These are phyloP conservation scores for Cistogaster globosa DNA, from an alignment of 2,888 invertebrate species.

Conservation along the genomic window DNA sequence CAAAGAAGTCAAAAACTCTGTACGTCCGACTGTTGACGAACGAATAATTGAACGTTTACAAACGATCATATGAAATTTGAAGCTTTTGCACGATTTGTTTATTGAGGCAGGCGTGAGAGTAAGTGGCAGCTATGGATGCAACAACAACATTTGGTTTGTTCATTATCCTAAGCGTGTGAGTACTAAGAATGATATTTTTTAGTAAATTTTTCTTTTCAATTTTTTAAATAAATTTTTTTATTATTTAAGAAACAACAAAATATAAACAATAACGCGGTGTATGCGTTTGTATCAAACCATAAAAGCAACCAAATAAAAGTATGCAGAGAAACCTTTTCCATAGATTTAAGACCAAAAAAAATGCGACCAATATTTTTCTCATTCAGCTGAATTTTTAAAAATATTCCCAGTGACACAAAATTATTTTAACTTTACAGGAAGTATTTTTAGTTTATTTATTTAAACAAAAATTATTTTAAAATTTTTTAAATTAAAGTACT, in stretches of 20 bases:
- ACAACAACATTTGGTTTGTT: background rate
- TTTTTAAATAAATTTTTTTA: constrained; percentile 22
- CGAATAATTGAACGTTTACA: constrained; percentile 1
- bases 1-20: constrained; percentile 62
- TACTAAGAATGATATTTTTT: background rate
- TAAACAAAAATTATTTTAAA: too few species aligned
- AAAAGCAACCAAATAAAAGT: too few species aligned
- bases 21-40: constrained; percentile 24
- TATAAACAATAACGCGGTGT: background rate
- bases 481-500: too few species aligned
- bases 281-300: too few species aligned
- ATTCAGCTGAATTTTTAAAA: too few species aligned
- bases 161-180: constrained; percentile 24
- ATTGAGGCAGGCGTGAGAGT: constrained; percentile 1
- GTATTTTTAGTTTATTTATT: too few species aligned
- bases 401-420: too few species aligned
- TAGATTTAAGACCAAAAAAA: too few species aligned
- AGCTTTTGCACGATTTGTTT: constrained; percentile 17
- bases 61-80: constrained; percentile 17
- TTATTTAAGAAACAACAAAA: background rate
- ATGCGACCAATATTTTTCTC: too few species aligned
- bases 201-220: constrained; percentile 22
- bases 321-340: too few species aligned
- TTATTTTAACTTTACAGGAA: too few species aligned
- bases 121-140: constrained; percentile 2